Conservation (phyloP, 2,113 vertebrate species). For the Garra rufa region DNA sequence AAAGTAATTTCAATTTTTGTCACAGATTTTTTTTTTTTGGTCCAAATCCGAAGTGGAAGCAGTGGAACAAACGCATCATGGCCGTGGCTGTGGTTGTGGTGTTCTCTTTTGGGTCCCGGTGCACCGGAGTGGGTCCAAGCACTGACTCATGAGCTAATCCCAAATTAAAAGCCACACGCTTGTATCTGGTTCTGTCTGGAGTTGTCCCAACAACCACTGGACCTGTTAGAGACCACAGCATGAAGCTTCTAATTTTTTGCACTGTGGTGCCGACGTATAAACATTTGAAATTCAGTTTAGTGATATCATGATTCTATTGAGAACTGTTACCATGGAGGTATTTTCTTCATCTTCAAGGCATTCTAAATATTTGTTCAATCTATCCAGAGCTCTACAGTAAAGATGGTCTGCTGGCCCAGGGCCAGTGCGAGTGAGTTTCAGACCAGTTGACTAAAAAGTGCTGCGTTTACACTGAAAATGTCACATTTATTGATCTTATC, state of each 20-base stretch:
- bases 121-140: conserved; percentile 28
- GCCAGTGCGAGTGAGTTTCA: neutral
- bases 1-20: neutral
- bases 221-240: conserved; percentile 39
- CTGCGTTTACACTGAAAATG: neutral
- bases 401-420: neutral
- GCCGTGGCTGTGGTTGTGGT: conserved; percentile 1
- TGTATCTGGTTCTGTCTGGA: conserved; percentile 46
- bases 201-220: conserved; percentile 16
- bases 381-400: neutral
- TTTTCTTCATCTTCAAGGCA: conserved; percentile 15
- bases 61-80: conserved; percentile 50
- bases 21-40: conserved; percentile 43
- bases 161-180: conserved; percentile 52
- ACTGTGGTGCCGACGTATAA: conserved; percentile 15
- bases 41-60: conserved; percentile 34
- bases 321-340: neutral
- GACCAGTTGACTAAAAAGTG: neutral
- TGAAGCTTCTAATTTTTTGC: conserved; percentile 51
- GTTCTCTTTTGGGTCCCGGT: conserved; percentile 12
- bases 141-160: conserved; percentile 52
- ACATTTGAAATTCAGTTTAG: neutral
- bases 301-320: neutral
- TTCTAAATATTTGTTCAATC: conserved; percentile 9
- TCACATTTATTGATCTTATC: neutral